phyloP scores from a whole-genome alignment of 2,888 invertebrate species.

The Salpingus planirostris region DNA sequence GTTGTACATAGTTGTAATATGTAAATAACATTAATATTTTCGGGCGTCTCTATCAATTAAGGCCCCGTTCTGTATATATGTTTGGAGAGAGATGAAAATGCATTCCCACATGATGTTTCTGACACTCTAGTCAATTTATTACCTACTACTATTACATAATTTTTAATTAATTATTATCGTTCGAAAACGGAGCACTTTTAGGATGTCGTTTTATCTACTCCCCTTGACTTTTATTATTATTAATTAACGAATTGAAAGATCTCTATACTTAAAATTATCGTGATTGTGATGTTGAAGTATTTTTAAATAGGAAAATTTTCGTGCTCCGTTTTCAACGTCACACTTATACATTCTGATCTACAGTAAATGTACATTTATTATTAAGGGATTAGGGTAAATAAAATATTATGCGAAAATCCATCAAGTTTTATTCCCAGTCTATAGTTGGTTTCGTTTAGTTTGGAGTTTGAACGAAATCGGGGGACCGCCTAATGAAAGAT shows the following conservation, averaged over 20 bases:
- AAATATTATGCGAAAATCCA: conserved; percentile 16
- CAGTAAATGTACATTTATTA: conserved; percentile 38
- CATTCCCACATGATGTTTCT: conserved; percentile 39
- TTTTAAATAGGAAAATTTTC: conserved; percentile 5
- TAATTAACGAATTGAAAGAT: no score
- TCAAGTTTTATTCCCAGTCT: no score
- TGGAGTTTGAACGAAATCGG: no score
- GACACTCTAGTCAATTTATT: conserved; percentile 37
- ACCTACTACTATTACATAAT: no score
- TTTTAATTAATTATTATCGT: conserved; percentile 8
- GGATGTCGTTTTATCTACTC: no score
- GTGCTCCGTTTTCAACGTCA: conserved; percentile 24
- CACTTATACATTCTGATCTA: conserved; percentile 32
- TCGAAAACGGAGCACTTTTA: conserved; percentile 3
- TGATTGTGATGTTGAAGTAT: background rate
- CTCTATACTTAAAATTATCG: no score
- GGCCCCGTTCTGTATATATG: conserved; percentile 32
- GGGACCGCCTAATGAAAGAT: no score
- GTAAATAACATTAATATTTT: no score
- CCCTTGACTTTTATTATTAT: no score
- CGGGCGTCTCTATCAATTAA: no score
- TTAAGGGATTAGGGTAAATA: conserved; percentile 37
- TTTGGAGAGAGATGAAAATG: conserved; percentile 29
- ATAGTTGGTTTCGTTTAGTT: no score
- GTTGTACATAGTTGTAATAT: no score